Base-by-base conservation (phyloP, 64 coral and sea anemone species). In the Montipora cactus region DNA sequence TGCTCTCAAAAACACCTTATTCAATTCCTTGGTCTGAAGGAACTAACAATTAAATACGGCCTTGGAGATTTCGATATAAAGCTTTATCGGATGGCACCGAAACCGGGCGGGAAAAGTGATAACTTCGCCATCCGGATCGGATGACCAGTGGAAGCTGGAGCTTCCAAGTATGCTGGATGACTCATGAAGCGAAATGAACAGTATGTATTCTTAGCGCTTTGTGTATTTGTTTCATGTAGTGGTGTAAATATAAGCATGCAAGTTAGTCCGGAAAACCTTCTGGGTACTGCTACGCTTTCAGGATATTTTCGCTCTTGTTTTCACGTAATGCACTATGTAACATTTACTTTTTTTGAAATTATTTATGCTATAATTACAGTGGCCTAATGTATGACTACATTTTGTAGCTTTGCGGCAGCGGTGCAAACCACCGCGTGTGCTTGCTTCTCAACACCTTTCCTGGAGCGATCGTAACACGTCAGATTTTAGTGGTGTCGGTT, bases 1-100 rank as follows among this genome's bases (percentile, higher is more conserved):
- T 59, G 57, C 57, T 59, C 57, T 59, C 57, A 71, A 71, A 13
- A 71, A 37, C 28, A 1, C 14, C 15, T 71, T n/a, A 20, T 71
- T 71, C n/a, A 15, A 71, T 71, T 71, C 14, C 67, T 71, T 71
- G n/a, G 5, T 71, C 67, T 71, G 15, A 74, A 74, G 70, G 70
- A 74, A 37, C n/a, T 74, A 74, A 37, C 23, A 74, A 37, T 21
- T 74, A 74, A 74, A 74, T 74, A 74, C n/a, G 70, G 70, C 70
- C 70, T 74, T 37, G 5, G 70, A 21, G 70, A 74, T 74, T 74
- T 37, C 5, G 70, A 74, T 25, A 25, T 74, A 74, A 74, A 74
- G n/a, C n/a, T 74, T 74, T 74, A 74, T 37, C n/a, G 10, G n/a
- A 74, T 74, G 70, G 70, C 70, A 23, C n/a, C 70, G 23, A 74